phyloP scores from a whole-genome alignment of 2,797 vertebrate species.

The Allobates femoralis region DNA sequence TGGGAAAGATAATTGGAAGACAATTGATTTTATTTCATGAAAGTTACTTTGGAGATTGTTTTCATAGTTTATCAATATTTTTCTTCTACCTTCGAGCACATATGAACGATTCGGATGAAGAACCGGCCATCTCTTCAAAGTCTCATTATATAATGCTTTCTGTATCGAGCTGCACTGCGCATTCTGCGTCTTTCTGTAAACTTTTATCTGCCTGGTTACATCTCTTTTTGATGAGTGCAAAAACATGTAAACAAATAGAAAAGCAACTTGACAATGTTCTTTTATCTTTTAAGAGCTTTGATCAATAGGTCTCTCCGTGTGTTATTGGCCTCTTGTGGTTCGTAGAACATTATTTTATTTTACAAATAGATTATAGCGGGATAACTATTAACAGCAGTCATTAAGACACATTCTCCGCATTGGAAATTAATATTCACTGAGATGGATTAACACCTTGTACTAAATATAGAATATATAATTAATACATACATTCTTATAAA shows the following conservation, averaged over 20 bases:
- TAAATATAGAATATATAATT: neutral
- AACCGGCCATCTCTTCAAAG: neutral
- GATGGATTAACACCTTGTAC: too few relatives aligned
- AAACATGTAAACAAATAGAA: constrained; percentile 46
- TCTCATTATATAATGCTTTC: constrained; percentile 17
- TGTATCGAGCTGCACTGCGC: constrained; percentile 1
- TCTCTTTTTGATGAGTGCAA: constrained; percentile 16
- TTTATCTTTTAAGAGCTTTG: constrained; percentile 38
- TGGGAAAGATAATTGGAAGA: neutral
- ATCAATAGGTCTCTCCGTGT: constrained; percentile 31
- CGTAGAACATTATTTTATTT: constrained; percentile 18
- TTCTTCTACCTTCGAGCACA: constrained; percentile 4
- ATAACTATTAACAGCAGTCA: neutral
- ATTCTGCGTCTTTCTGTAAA: neutral
- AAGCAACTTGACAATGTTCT: constrained; percentile 37
- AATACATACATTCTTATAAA: too few relatives aligned
- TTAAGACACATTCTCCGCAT: neutral
- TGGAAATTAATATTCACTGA: neutral
- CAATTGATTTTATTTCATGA: constrained; percentile 8
- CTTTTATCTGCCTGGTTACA: constrained; percentile 18
- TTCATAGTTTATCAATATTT: constrained; percentile 40
- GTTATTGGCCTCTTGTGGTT: constrained; percentile 17
- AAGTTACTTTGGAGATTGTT: constrained; percentile 29
- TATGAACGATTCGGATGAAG: neutral
- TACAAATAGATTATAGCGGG: neutral